A percentile compares a stretch with the other conserved stretches of the same genome.
Conservation (phyloP, 1,140 invertebrate genomes). For the Sinella curviseta region DNA sequence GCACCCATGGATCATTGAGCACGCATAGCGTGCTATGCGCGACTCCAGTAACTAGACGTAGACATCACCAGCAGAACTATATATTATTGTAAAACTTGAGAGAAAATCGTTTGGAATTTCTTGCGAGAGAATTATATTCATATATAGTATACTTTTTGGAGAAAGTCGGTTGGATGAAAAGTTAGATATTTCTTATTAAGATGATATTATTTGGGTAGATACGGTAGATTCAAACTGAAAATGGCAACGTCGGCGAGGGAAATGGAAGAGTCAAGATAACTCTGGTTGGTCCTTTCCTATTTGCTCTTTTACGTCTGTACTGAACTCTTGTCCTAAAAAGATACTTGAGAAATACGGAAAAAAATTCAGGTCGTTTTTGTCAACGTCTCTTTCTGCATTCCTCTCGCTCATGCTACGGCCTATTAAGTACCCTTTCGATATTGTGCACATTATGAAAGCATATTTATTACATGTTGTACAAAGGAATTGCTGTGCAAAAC, state of each 20-base stretch:
- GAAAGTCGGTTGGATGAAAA: no score
- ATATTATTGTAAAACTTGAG: no score
- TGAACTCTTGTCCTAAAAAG: neutral
- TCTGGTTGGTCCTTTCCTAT: neutral
- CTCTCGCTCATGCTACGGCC: neutral
- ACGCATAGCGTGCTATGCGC: constrained; percentile 32
- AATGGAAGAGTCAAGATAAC: neutral
- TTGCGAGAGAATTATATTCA: no score
- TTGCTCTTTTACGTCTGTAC: neutral
- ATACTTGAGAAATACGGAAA: neutral
- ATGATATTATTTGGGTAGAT: no score
- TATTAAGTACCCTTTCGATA: neutral
- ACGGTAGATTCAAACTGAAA: neutral
- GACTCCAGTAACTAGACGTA: constrained; percentile 20
- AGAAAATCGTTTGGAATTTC: no score
- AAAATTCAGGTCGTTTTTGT: neutral
- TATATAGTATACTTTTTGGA: no score
- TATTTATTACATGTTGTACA: no score
- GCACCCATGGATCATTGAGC: constrained; percentile 49
- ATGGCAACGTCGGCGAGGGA: neutral
- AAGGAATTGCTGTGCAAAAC: no score
- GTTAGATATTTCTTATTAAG: no score
- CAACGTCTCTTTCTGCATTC: neutral
- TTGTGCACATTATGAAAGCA: no score
- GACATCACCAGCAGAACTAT: no score